phyloP scores from a whole-genome alignment of 23 tunicate species.

The Clavelina lepadiformis region DNA sequence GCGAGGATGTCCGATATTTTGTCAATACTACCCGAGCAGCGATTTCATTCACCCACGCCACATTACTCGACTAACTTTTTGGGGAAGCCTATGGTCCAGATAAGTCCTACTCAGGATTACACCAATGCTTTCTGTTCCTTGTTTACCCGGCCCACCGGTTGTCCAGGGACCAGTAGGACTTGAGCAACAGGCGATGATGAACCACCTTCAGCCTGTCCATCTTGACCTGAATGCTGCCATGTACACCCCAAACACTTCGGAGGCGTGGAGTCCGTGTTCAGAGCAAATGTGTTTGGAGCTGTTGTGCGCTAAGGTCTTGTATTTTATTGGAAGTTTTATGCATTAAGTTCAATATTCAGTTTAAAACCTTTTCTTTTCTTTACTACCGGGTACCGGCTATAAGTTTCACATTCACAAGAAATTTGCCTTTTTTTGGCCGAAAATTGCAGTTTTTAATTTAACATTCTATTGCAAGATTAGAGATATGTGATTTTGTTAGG shows the following conservation, averaged over 20 bases:
- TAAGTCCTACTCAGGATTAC: slow-evolving; percentile 30
- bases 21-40: slow-evolving; percentile 69
- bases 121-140: slow-evolving; percentile 17
- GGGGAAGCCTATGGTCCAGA: slow-evolving; percentile 34
- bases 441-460: too few relatives aligned
- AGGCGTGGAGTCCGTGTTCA: neutral
- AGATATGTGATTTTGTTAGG: too few relatives aligned
- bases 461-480: too few relatives aligned
- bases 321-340: too few relatives aligned
- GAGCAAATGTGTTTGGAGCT: too few relatives aligned
- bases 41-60: slow-evolving; percentile 55
- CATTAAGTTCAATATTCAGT: too few relatives aligned
- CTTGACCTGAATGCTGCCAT: slow-evolving; percentile 85
- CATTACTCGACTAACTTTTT: slow-evolving; percentile 79
- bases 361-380: too few relatives aligned
- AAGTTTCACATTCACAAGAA: too few relatives aligned
- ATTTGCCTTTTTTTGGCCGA: too few relatives aligned
- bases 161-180: slow-evolving; percentile 37
- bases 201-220: slow-evolving; percentile 32
- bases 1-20: slow-evolving; percentile 56
- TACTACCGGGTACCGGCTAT: too few relatives aligned
- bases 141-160: slow-evolving; percentile 12
- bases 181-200: slow-evolving; percentile 2
- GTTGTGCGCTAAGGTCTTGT: too few relatives aligned
- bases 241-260: slow-evolving; percentile 69